phyloP scores from a whole-genome alignment of 2,888 invertebrate genomes.

The Therioaphis trifolii region DNA sequence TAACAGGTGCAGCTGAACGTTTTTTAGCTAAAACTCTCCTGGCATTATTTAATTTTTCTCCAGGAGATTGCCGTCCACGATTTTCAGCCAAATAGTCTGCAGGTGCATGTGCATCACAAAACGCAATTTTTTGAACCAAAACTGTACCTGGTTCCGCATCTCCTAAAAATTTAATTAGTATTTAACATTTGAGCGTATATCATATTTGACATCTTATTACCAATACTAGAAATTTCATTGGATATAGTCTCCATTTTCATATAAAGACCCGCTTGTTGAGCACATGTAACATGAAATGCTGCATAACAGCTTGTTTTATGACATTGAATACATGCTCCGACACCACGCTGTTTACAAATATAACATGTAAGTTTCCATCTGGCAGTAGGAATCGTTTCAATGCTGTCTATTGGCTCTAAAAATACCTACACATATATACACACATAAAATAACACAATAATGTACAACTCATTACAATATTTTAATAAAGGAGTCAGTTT shows the following conservation, averaged over 20 bases:
- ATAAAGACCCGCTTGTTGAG: conserved; percentile 92
- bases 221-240: conserved; percentile 67
- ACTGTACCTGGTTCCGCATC: conserved; percentile 73
- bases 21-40: conserved; percentile 89
- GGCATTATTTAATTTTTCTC: conserved; percentile 70
- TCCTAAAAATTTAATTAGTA: conserved; percentile 33
- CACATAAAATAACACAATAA: not conserved
- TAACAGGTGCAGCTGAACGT: conserved; percentile 88
- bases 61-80: conserved; percentile 65
- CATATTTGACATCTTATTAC: conserved; percentile 1
- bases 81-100: conserved; percentile 72
- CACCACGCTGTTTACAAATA: conserved; percentile 92
- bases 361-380: conserved; percentile 97
- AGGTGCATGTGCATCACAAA: conserved; percentile 94
- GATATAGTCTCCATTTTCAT: conserved; percentile 97
- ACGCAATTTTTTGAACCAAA: conserved; percentile 93
- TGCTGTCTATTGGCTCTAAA: conserved; percentile 96
- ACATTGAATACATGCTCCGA: conserved; percentile 98
- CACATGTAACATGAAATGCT: conserved; percentile 99
- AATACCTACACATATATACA: conserved; percentile 72
- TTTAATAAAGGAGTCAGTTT: not conserved
- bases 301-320: conserved; percentile 96
- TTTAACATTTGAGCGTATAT: not conserved
- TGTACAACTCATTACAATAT: not conserved
- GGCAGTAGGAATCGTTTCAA: conserved; percentile 94